Base-by-base conservation (phyloP, 2,888 invertebrate species). In the Drosophila conformis region DNA sequence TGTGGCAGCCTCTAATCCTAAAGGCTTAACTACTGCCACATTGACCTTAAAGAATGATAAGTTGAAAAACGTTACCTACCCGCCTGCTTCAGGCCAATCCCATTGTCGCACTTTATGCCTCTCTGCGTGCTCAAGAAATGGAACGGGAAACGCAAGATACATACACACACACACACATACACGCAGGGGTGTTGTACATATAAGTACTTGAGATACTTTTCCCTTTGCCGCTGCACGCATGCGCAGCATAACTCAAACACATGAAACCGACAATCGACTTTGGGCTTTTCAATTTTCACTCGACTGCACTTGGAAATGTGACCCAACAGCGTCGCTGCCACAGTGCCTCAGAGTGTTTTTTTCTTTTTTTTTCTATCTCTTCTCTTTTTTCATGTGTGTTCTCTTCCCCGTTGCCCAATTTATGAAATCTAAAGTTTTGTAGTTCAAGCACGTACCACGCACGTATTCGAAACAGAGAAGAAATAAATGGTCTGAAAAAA, bases 371-470 rank as follows among this genome's bases (percentile, higher is more conserved):
- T 51, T 11, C 27, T 36, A 6, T 8, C 42, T 51, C 33, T 33
- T 33, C 27, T 54, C 27, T n/a, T 35, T 36, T 25, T 38, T 31
- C 56, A 38, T 62, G 64, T 73, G 59, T 67, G 60, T 72, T 70
- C 67, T 58, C 49, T 71, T 69, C 66, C 76, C 68, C 72, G 71
- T 76, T 80, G 73, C 78, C 86, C 79, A 86, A 83, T 85, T 83
- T 86, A 83, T 71, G 64, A 71, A 71, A 78, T 74, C 71, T 76
- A 64, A 63, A 87, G 66, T 83, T 86, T 83, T 85, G 74, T 76
- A 87, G 80, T 83, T 87, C 67, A 87, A 85, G 89, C 87, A 89
- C 87, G 87, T 83, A 75, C 83, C 89, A 87, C 77, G 83, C 82
- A 83, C 73, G 68, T 4, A 25, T 46, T 46, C 15, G 73, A 73